These are phyloP conservation scores for Ophion costatus DNA, from an alignment of 2,888 invertebrate genomes.

Conservation along the genomic window DNA sequence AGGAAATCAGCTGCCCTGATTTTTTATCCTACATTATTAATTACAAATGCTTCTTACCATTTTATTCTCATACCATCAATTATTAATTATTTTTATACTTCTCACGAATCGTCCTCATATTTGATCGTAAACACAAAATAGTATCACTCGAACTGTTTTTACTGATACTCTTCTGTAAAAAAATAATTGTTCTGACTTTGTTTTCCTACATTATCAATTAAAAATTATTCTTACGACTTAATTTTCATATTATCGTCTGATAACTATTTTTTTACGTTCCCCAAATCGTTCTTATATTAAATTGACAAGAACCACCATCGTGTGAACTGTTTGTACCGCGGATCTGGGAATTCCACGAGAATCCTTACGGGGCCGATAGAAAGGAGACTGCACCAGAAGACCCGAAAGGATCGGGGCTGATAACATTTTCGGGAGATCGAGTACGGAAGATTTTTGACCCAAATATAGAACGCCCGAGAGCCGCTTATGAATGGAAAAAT, in stretches of 20 bases:
- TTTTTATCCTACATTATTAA: too few relatives aligned
- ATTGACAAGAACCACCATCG: background rate
- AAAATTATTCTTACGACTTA: too few relatives aligned
- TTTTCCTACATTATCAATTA: too few relatives aligned
- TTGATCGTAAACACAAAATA: too few relatives aligned
- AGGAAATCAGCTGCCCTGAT: too few relatives aligned
- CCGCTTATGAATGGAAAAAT: conserved; percentile 82
- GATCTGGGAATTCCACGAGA: background rate
- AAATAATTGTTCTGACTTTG: too few relatives aligned
- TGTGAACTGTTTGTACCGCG: background rate
- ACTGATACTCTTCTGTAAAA: too few relatives aligned
- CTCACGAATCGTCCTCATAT: too few relatives aligned
- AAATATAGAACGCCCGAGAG: conserved; percentile 75
- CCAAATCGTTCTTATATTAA: background rate
- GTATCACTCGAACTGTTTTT: too few relatives aligned
- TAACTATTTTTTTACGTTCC: background rate
- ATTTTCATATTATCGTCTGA: background rate
- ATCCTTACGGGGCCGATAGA: background rate
- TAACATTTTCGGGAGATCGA: conserved; percentile 50
- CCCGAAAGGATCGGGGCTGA: conserved; percentile 10
- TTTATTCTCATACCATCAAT: too few relatives aligned
- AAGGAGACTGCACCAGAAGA: conserved; percentile 1
- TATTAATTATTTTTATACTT: too few relatives aligned
- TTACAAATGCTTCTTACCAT: too few relatives aligned
- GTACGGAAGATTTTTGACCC: conserved; percentile 64